These are phyloP conservation scores for Drosophila mercatorum DNA, from an alignment of 2,888 invertebrate genomes.

Conservation along the genomic window DNA sequence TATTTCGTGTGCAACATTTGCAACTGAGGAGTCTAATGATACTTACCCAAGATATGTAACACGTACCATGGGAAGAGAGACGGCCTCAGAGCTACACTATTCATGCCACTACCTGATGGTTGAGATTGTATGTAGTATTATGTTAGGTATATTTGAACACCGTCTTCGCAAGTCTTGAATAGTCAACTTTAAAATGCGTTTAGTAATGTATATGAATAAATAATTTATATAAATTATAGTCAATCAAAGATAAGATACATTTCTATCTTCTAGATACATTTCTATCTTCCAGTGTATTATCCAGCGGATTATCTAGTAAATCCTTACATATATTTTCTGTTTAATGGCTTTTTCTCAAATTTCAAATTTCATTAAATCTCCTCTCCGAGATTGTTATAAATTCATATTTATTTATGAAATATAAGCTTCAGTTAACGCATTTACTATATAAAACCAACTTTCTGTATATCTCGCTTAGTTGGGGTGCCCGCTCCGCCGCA, in stretches of 20 bases:
- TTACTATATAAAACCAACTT: not conserved
- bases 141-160: no score
- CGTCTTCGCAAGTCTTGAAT: no score
- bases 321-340: no score
- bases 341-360: no score
- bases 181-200: no score
- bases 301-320: no score
- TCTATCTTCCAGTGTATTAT: no score
- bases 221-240: not conserved
- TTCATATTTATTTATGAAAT: not conserved
- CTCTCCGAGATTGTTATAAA: not conserved
- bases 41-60: conserved; percentile 13
- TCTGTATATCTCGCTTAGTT: not conserved
- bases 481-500: not conserved
- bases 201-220: not conserved
- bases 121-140: no score
- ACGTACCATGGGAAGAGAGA: not conserved
- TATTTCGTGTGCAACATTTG: conserved; percentile 15
- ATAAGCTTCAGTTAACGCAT: not conserved
- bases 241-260: not conserved
- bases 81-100: no score
- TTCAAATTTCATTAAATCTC: not conserved
- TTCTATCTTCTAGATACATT: no score
- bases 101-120: no score
- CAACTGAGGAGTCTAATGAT: conserved; percentile 9